Evolutionary conservation across 2,113 vertebrate genomes (phyloP).

Genomic region (Pan troglodytes): NHGRI_mPanTro3-v2.1_pri NC_072401.2:99861501-99862000

Average conservation of each 20-base stretch:
- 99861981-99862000: background rate
- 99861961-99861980: background rate
- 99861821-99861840: background rate
- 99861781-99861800: background rate
- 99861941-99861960: background rate
- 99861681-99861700: background rate
- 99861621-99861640: background rate
- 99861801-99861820: background rate
- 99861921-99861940: background rate
- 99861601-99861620: too few relatives aligned
- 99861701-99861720: background rate
- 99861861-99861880: background rate
- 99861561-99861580: too few relatives aligned
- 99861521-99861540: too few relatives aligned
- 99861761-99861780: background rate
- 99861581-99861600: too few relatives aligned
- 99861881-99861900: background rate
- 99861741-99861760: background rate
- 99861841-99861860: background rate
- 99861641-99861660: background rate
- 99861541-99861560: too few relatives aligned
- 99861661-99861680: background rate
- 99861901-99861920: background rate
- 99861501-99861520: too few relatives aligned
- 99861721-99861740: background rate